Evolutionary conservation across 1,140 invertebrate genomes (phyloP).

Genomic region (Drosophila equinoxialis): DNA sequence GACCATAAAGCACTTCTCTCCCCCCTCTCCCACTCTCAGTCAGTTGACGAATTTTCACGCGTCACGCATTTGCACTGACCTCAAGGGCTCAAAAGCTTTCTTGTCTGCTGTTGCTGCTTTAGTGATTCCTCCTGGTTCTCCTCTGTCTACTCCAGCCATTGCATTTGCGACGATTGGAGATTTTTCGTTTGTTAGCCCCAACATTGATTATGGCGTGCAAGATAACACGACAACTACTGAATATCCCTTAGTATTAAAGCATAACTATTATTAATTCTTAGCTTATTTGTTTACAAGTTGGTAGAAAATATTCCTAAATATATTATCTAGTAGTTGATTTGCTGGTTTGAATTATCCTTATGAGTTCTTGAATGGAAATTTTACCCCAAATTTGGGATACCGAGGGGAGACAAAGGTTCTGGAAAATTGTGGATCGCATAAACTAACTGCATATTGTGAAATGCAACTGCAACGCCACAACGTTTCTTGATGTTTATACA

Average conservation of each 20-base stretch:
- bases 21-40: not conserved
- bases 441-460: not conserved
- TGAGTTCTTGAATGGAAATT: no score
- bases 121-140: slow-evolving; percentile 18
- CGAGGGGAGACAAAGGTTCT: not conserved
- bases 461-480: slow-evolving; percentile 3
- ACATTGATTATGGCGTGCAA: not conserved
- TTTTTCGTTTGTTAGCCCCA: not conserved
- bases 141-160: not conserved
- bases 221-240: not conserved
- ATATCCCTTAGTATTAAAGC: no score
- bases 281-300: no score
- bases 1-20: no score
- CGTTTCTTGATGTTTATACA: slow-evolving; percentile 40
- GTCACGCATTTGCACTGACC: slow-evolving; percentile 63
- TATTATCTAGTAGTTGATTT: no score
- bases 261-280: no score
- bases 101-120: slow-evolving; percentile 18
- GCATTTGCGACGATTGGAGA: not conserved
- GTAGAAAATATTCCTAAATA: no score
- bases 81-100: slow-evolving; percentile 57
- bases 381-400: no score
- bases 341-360: no score
- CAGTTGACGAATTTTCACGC: slow-evolving; percentile 71
- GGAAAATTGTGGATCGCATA: not conserved